Percentiles rank a stretch among this genome's conserved stretches.
Evolutionary conservation across 2,113 vertebrate genomes (phyloP).

Genomic region (Elachura formosa): DNA sequence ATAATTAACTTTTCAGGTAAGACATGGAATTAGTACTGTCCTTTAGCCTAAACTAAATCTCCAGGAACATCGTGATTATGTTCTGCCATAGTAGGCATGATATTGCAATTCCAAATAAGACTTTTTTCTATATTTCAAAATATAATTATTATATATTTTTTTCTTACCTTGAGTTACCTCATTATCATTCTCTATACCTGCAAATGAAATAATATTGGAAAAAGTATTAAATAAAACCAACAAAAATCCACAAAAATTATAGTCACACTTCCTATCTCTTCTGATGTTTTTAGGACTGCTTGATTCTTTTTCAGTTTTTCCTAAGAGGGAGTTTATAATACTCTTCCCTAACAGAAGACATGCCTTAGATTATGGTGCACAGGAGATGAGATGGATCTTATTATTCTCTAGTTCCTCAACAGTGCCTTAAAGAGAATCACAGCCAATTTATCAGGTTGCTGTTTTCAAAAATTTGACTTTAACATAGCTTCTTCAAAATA

Average conservation of each 20-base stretch:
- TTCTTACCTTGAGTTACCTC: neutral
- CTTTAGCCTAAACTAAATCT: neutral
- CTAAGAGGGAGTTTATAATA: neutral
- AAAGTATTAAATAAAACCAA: neutral
- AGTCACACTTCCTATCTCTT: neutral
- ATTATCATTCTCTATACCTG: neutral
- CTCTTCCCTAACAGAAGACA: neutral
- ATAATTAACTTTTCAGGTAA: neutral
- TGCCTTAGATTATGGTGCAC: neutral
- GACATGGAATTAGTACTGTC: neutral
- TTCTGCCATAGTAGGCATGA: neutral
- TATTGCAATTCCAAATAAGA: neutral
- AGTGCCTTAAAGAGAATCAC: neutral
- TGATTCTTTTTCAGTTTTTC: neutral
- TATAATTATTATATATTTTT: neutral
- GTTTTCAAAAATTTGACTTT: neutral
- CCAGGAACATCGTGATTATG: neutral
- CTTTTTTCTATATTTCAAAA: neutral
- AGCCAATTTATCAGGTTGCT: neutral
- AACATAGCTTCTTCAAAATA: neutral
- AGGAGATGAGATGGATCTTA: neutral
- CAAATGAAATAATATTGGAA: rapidly evolving
- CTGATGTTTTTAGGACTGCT: neutral
- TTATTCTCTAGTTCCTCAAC: neutral
- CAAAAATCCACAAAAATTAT: neutral